Conservation (phyloP, 2,888 invertebrate species). For the Amphipoea oculea region DNA sequence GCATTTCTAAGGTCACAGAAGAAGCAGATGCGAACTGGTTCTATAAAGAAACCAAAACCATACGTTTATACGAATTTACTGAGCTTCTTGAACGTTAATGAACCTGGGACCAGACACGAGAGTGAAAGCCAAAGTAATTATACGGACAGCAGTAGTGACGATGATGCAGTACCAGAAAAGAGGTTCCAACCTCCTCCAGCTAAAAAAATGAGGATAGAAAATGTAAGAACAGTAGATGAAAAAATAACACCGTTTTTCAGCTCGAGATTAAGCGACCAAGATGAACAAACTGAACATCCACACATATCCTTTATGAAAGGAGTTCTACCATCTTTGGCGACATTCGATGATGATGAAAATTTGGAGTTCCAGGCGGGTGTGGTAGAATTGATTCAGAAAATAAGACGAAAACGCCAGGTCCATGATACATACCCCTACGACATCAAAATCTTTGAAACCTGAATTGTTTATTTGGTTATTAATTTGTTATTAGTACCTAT, state of each 20-base stretch:
- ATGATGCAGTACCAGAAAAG: background rate
- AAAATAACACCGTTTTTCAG: background rate
- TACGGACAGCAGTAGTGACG: background rate
- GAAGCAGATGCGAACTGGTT: background rate
- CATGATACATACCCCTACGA: background rate
- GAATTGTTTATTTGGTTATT: background rate
- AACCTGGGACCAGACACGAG: background rate
- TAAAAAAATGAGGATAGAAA: conserved; percentile 2
- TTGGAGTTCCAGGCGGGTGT: conserved; percentile 40
- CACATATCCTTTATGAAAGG: conserved; percentile 39
- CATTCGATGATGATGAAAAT: conserved; percentile 32
- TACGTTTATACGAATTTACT: conserved; percentile 35
- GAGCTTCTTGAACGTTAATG: conserved; percentile 15
- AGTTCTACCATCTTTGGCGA: conserved; percentile 15
- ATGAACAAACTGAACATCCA: conserved; percentile 26
- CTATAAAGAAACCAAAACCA: conserved; percentile 22
- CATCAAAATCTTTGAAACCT: conserved; percentile 20
- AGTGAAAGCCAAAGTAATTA: conserved; percentile 31
- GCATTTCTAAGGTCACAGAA: conserved; percentile 35
- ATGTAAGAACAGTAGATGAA: conserved; percentile 25
- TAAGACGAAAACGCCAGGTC: conserved; percentile 23
- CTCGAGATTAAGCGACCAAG: background rate
- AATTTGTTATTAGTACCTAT: too few relatives aligned
- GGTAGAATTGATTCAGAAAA: conserved; percentile 27
- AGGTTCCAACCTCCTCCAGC: background rate